These are phyloP conservation scores for Pomacea canaliculata DNA, from an alignment of 2,888 invertebrate genomes.

Conservation along the genomic window DNA sequence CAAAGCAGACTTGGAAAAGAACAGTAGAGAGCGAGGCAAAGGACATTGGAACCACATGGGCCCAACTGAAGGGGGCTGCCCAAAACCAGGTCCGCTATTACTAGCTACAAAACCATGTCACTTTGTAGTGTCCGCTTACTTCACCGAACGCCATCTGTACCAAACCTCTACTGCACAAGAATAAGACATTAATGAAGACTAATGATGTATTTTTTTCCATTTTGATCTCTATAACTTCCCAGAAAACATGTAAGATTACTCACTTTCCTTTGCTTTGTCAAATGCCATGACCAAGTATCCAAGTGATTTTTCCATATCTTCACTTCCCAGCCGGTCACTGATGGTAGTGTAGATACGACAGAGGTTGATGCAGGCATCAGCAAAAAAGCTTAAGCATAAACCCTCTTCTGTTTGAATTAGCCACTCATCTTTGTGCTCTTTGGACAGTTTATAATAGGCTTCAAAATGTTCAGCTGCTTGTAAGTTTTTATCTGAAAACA, in stretches of 20 bases:
- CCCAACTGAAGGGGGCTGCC: too few species aligned
- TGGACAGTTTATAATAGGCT: slow-evolving; percentile 57
- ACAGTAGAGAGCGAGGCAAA: too few species aligned
- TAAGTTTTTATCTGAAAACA: slow-evolving; percentile 52
- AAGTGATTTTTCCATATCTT: slow-evolving; percentile 48
- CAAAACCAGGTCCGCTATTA: too few species aligned
- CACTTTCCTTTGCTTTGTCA: slow-evolving; percentile 65
- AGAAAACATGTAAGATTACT: slow-evolving; percentile 25
- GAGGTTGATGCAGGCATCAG: slow-evolving; percentile 63
- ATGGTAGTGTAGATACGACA: slow-evolving; percentile 62
- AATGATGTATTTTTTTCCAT: too few species aligned
- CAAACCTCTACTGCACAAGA: too few species aligned
- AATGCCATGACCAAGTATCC: slow-evolving; percentile 63
- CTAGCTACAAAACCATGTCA: too few species aligned
- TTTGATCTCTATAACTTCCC: not conserved
- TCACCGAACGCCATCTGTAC: too few species aligned
- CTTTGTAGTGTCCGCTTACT: too few species aligned
- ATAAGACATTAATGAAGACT: too few species aligned
- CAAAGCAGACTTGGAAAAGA: too few species aligned
- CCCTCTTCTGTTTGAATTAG: slow-evolving; percentile 31
- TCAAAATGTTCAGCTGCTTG: slow-evolving; percentile 66
- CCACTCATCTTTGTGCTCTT: slow-evolving; percentile 56
- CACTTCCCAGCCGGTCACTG: slow-evolving; percentile 48
- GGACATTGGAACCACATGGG: too few species aligned
- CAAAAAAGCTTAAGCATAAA: slow-evolving; percentile 52